These are phyloP conservation scores for Lethenteron camtschaticum DNA, from an alignment of 2,113 vertebrate genomes.

Conservation along the genomic window DNA sequence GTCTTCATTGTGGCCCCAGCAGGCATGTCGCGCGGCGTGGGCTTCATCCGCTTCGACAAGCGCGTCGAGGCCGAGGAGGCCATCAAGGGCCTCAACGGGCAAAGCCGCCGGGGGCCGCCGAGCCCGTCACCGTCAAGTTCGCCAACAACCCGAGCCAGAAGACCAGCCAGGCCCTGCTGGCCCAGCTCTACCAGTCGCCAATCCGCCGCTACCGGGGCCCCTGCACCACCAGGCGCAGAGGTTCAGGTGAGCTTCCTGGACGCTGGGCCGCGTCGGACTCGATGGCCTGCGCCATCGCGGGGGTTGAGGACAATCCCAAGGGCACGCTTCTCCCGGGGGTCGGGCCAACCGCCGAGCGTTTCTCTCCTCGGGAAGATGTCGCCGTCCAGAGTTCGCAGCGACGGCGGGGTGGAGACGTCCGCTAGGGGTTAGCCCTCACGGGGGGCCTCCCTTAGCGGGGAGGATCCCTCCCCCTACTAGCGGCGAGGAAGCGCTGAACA, in stretches of 20 bases:
- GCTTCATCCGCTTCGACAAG: constrained; percentile 94
- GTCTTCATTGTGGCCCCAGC: constrained; percentile 7
- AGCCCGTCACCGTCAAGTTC: constrained; percentile 96
- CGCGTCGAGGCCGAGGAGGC: constrained; percentile 93
- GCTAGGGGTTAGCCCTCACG: too few relatives aligned
- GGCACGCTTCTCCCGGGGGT: too few relatives aligned
- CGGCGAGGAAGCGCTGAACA: too few relatives aligned
- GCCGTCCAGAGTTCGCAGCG: too few relatives aligned
- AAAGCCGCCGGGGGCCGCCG: constrained; percentile 80
- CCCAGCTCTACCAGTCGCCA: constrained; percentile 92
- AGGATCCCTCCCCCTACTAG: too few relatives aligned
- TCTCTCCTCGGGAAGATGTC: too few relatives aligned
- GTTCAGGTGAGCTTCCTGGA: constrained; percentile 54
- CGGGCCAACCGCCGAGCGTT: too few relatives aligned
- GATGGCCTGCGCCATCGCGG: too few relatives aligned
- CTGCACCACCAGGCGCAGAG: constrained; percentile 94
- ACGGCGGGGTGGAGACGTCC: too few relatives aligned
- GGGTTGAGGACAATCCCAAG: too few relatives aligned
- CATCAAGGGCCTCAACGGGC: constrained; percentile 91
- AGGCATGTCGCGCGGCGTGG: constrained; percentile 86
- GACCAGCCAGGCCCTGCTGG: constrained; percentile 83
- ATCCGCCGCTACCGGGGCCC: constrained; percentile 85
- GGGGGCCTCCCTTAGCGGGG: too few relatives aligned
- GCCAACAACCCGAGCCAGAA: constrained; percentile 99
- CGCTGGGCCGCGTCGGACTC: too few relatives aligned